Conservation (phyloP, 2,113 vertebrate genomes). For the Donacobius atricapilla region DNA sequence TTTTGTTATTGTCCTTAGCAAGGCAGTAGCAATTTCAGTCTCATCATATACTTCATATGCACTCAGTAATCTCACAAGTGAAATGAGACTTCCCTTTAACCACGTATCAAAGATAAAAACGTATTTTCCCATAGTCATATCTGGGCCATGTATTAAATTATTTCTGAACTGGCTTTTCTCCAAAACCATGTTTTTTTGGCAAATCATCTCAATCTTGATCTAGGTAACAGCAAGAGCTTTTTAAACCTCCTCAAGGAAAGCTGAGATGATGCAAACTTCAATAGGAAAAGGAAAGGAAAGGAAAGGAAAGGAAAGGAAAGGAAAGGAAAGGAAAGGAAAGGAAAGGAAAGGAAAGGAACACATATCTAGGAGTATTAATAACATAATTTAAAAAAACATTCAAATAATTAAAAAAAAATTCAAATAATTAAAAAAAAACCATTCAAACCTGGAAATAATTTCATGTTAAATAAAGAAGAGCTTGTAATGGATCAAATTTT, state of each 20-base stretch:
- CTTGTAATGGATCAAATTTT: neutral
- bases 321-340: neutral
- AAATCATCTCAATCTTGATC: neutral
- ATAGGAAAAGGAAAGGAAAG: neutral
- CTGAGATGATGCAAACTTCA: neutral
- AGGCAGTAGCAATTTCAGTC: neutral
- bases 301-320: rapidly evolving
- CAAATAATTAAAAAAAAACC: too few species aligned
- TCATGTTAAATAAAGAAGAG: neutral
- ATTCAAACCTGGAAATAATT: neutral
- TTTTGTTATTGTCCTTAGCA: neutral
- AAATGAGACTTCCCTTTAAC: neutral
- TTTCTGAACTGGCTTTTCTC: neutral
- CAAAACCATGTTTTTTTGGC: neutral
- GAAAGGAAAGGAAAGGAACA: neutral
- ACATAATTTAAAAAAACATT: too few species aligned
- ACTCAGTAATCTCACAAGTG: neutral
- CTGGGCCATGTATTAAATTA: neutral
- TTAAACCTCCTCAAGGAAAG: neutral
- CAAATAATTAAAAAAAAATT: too few species aligned
- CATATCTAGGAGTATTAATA: too few species aligned
- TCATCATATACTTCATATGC: neutral
- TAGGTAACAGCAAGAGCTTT: neutral
- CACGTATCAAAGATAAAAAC: neutral
- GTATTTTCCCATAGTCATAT: neutral